Percentiles rank a stretch among this genome's conserved stretches.
Conservation (phyloP, 2,113 vertebrate species). For the Lepidothrix coronata region DNA sequence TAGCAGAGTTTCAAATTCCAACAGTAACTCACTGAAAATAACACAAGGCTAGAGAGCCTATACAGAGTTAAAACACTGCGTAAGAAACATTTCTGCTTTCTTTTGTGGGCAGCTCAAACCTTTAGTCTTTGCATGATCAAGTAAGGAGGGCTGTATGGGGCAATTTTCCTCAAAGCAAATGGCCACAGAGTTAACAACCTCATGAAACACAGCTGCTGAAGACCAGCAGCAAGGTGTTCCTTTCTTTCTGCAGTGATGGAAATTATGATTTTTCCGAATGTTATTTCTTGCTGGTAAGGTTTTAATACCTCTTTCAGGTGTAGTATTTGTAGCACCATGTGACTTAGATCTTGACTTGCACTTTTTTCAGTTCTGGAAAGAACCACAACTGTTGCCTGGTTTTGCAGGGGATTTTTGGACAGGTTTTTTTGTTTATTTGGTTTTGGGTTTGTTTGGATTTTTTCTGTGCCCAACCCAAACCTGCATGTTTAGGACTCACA, state of each 20-base stretch:
- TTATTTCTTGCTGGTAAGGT: not conserved
- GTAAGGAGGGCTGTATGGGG: not conserved
- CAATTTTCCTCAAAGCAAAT: not conserved
- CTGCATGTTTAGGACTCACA: not conserved
- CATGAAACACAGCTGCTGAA: not conserved
- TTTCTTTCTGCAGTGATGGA: not conserved
- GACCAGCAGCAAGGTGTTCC: not conserved
- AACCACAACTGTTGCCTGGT: not conserved
- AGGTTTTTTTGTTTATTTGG: not conserved
- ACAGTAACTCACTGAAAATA: not conserved
- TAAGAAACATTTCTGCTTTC: not conserved
- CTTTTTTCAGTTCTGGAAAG: not conserved
- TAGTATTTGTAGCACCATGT: not conserved
- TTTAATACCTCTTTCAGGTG: not conserved
- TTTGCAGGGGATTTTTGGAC: rapidly evolving
- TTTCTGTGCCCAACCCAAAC: not conserved
- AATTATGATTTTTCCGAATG: not conserved
- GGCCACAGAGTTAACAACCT: not conserved
- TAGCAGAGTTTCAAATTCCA: no score
- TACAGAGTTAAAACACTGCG: not conserved
- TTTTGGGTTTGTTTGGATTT: not conserved
- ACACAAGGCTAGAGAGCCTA: not conserved
- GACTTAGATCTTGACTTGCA: not conserved
- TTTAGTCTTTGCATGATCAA: not conserved
- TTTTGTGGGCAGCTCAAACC: not conserved